Percentiles rank a stretch among this genome's conserved stretches.
phyloP scores from a whole-genome alignment of 2,888 invertebrate species.

The Drosophila colorata region DNA sequence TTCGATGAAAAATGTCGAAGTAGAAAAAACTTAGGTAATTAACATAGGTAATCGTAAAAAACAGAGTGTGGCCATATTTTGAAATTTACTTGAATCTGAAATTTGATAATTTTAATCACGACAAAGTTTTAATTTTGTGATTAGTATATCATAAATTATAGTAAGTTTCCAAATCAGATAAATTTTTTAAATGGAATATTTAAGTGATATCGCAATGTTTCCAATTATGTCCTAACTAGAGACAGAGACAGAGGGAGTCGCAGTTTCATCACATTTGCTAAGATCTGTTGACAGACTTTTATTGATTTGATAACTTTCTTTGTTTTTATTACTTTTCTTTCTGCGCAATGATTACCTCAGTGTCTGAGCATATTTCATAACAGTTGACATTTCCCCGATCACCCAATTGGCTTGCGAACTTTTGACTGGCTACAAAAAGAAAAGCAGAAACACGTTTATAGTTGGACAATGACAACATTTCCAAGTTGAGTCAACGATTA shows the following conservation, averaged over 20 bases:
- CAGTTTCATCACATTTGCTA: not conserved
- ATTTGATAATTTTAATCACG: too few relatives aligned
- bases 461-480: conserved; percentile 18
- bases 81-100: too few relatives aligned
- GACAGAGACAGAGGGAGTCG: not conserved
- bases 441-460: conserved; percentile 9
- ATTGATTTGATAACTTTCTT: conserved; percentile 2
- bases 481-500: conserved; percentile 6
- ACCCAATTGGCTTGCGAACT: conserved; percentile 9
- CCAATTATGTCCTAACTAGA: too few relatives aligned
- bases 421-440: not conserved
- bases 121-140: too few relatives aligned
- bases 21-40: too few relatives aligned
- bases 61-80: too few relatives aligned
- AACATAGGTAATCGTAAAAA: too few relatives aligned
- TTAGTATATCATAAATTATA: too few relatives aligned
- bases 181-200: too few relatives aligned
- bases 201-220: not conserved
- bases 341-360: not conserved
- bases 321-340: not conserved
- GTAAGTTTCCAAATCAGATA: too few relatives aligned
- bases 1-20: too few relatives aligned
- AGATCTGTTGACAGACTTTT: conserved; percentile 1
- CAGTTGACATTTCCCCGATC: conserved; percentile 13
- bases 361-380: conserved; percentile 19